Evolutionary conservation across 1,140 invertebrate species (phyloP).

Genomic region (Periplaneta americana): DNA sequence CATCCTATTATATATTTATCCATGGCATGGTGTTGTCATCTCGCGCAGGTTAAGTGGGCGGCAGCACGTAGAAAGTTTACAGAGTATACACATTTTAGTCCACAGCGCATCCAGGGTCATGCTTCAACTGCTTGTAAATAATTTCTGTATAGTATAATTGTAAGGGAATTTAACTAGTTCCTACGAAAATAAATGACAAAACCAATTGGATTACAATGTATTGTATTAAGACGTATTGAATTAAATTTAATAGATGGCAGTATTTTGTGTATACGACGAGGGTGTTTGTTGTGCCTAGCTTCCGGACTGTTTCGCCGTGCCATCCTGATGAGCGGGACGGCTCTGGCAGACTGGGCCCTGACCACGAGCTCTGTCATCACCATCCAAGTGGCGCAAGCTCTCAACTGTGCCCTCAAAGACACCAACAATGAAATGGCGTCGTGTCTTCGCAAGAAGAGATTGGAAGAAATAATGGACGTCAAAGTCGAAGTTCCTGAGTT

Average conservation of each 20-base stretch:
- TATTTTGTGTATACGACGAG: neutral
- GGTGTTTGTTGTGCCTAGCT: neutral
- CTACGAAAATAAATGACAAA: too few relatives aligned
- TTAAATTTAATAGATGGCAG: neutral
- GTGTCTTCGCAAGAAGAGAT: slow-evolving; percentile 56
- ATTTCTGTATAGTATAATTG: too few relatives aligned
- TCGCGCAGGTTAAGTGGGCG: too few relatives aligned
- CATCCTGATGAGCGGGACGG: slow-evolving; percentile 91
- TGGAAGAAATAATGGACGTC: slow-evolving; percentile 67
- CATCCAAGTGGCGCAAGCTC: slow-evolving; percentile 68
- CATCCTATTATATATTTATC: too few relatives aligned
- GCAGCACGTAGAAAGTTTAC: too few relatives aligned
- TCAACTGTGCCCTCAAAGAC: slow-evolving; percentile 65
- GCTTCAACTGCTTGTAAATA: too few relatives aligned
- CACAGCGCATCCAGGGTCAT: too few relatives aligned
- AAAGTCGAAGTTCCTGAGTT: slow-evolving; percentile 55
- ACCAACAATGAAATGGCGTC: slow-evolving; percentile 38
- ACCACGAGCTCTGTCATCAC: slow-evolving; percentile 76
- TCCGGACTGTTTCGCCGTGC: slow-evolving; percentile 83
- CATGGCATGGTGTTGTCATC: too few relatives aligned
- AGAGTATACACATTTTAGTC: too few relatives aligned
- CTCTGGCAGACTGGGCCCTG: slow-evolving; percentile 83
- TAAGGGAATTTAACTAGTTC: too few relatives aligned
- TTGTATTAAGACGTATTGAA: neutral
- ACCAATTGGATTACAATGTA: too few relatives aligned